Conservation (phyloP, 2,888 invertebrate genomes). For the Ophioninae sp. region DNA sequence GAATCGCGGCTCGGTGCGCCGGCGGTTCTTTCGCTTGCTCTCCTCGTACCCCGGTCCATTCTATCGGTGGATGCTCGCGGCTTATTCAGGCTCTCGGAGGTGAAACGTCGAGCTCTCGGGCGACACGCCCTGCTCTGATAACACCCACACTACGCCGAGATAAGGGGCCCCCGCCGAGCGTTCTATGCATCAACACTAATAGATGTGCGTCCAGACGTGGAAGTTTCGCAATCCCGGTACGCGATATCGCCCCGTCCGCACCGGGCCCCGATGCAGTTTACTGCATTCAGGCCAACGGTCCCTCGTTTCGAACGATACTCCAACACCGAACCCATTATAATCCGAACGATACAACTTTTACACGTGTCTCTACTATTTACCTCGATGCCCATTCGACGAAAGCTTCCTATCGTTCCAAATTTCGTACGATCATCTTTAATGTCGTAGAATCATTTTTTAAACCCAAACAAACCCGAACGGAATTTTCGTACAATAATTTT, state of each 20-base stretch:
- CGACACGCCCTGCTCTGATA: constrained; percentile 81
- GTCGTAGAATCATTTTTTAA: too few species aligned
- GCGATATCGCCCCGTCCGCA: neutral
- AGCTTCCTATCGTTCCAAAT: too few species aligned
- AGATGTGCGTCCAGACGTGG: constrained; percentile 75
- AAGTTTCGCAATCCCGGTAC: constrained; percentile 64
- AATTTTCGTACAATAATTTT: too few species aligned
- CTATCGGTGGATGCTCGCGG: constrained; percentile 21
- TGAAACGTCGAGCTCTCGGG: constrained; percentile 67
- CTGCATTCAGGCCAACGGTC: neutral
- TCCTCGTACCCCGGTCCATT: constrained; percentile 18
- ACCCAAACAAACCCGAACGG: too few species aligned
- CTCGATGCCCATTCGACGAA: neutral
- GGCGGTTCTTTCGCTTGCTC: constrained; percentile 37
- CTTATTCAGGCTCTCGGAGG: constrained; percentile 24
- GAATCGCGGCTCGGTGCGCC: constrained; percentile 48
- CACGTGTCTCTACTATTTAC: neutral
- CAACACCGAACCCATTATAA: neutral
- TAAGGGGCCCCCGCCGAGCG: constrained; percentile 66
- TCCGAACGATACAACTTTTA: constrained; percentile 3
- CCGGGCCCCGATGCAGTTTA: constrained; percentile 7
- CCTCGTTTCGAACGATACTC: neutral
- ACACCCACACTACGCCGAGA: constrained; percentile 80
- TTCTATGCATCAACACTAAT: constrained; percentile 72
- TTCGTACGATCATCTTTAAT: too few species aligned